Base-by-base conservation (phyloP, 2,113 vertebrate species). In the Gobius niger region DNA sequence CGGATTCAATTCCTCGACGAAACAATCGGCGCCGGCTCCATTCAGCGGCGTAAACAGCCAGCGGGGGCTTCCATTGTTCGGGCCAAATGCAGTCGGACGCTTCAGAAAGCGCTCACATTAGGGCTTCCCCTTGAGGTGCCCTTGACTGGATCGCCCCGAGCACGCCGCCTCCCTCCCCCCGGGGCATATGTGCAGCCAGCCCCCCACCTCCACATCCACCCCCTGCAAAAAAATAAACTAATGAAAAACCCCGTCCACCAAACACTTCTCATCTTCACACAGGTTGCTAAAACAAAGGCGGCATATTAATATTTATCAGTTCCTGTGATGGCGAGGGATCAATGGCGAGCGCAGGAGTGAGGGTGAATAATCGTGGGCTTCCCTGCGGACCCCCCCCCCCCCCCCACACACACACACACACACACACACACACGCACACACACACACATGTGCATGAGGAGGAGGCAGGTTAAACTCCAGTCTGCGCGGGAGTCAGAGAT, bases 251-350 rank as follows among this genome's bases (percentile, higher is more conserved):
- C 84, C 85, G 84, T 89, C 82, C 85, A 85, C 79, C 24, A 34
- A 34, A 88, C 83, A 87, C 80, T 77, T 89, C 82, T 89, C 88
- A 91, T 90, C 90, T 91, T 91, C 88, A 90, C 80, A 91, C 87
- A 88, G 88, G 87, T 89, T 88, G 83, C 83, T 90, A 88, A 92
- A 92, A 92, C 91, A 92, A 91, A 91, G 87, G 69, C 78, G 57
- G 51, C 76, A 46, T 78, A 90, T 92, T 86, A 91, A 92, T 92
- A 92, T 92, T 87, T 89, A 91, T 90, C 72, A 72, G 40, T 52
- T 59, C 72, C 68, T 86, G 87, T 89, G 87, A 90, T 91, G 89
- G 89, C 83, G 85, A 53, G 53, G 83, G 90, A 90, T 91, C 88
- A 91, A 88, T 91, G 88, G 85, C 75, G 70, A 87, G 88, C 76